Evolutionary conservation across 1,140 invertebrate genomes (phyloP).

Genomic region (Drosophila leontia): DNA sequence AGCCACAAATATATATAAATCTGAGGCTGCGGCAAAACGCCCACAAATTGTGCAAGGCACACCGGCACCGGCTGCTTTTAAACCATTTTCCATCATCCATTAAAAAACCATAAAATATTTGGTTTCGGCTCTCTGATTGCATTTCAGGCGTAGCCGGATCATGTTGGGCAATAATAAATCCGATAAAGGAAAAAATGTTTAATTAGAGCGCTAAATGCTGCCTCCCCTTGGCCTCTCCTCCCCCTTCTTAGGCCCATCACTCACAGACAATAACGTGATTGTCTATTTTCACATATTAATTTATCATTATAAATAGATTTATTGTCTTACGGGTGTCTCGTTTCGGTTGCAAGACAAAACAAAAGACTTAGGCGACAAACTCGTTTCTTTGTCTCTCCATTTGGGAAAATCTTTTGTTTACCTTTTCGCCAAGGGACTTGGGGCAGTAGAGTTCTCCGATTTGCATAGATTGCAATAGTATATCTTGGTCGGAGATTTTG

Average conservation of each 20-base stretch:
- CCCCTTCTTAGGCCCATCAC: neutral
- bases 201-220: slow-evolving; percentile 72
- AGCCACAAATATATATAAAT: slow-evolving; percentile 4
- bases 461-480: slow-evolving; percentile 32
- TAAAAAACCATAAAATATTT: slow-evolving; percentile 66
- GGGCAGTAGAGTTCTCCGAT: slow-evolving; percentile 14
- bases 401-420: slow-evolving; percentile 61
- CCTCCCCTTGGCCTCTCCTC: slow-evolving; percentile 1
- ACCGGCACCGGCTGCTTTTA: slow-evolving; percentile 15
- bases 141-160: slow-evolving; percentile 46
- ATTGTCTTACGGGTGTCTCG: slow-evolving; percentile 46
- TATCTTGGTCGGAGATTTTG: slow-evolving; percentile 8
- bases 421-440: slow-evolving; percentile 13
- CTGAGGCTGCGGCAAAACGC: slow-evolving; percentile 46
- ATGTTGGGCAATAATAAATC: slow-evolving; percentile 65
- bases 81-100: slow-evolving; percentile 45
- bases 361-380: slow-evolving; percentile 80
- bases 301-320: slow-evolving; percentile 68
- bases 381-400: slow-evolving; percentile 58
- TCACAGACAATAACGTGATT: slow-evolving; percentile 42
- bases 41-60: slow-evolving; percentile 70
- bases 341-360: slow-evolving; percentile 58
- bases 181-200: slow-evolving; percentile 70
- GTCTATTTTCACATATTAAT: slow-evolving; percentile 70
- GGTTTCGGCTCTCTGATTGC: slow-evolving; percentile 24